These are phyloP conservation scores for Oophaga sylvatica DNA, from an alignment of 2,797 vertebrate species.

Conservation along the genomic window DNA sequence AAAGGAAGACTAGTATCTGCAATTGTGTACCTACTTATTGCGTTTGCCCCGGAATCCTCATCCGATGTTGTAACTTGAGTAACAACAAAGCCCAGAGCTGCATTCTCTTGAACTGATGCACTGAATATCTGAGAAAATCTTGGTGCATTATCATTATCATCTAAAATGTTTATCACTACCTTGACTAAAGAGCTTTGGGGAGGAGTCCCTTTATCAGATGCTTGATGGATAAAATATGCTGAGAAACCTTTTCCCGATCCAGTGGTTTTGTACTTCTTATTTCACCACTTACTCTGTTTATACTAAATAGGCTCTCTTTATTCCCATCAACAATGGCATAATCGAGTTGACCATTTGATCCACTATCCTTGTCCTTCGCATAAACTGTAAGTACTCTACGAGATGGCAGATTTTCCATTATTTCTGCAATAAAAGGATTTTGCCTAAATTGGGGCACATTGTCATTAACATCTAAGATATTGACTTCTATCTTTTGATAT, in stretches of 20 bases:
- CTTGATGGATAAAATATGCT: slow-evolving; percentile 84
- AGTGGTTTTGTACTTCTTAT: slow-evolving; percentile 85
- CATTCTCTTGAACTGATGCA: slow-evolving; percentile 90
- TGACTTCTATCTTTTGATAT: slow-evolving; percentile 90
- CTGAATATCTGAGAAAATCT: slow-evolving; percentile 98
- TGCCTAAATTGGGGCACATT: slow-evolving; percentile 87
- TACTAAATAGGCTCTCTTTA: slow-evolving; percentile 87
- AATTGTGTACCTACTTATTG: slow-evolving; percentile 90
- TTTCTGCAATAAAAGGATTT: slow-evolving; percentile 87
- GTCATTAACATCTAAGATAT: slow-evolving; percentile 90
- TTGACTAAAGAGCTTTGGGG: slow-evolving; percentile 83
- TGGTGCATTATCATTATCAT: slow-evolving; percentile 96
- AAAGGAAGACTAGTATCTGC: slow-evolving; percentile 89
- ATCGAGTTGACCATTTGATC: slow-evolving; percentile 88
- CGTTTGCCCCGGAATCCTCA: slow-evolving; percentile 88
- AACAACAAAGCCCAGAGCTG: slow-evolving; percentile 89
- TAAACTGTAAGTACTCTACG: slow-evolving; percentile 84
- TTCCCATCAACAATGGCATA: slow-evolving; percentile 90
- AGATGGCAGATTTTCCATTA: slow-evolving; percentile 90
- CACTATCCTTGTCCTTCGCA: slow-evolving; percentile 88
- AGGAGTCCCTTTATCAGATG: slow-evolving; percentile 85
- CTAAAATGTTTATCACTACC: slow-evolving; percentile 86
- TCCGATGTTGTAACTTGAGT: slow-evolving; percentile 94
- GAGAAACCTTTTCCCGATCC: slow-evolving; percentile 87
- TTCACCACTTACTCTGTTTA: slow-evolving; percentile 88